phyloP scores from a whole-genome alignment of 2,888 invertebrate species.

The Polietes domitor region DNA sequence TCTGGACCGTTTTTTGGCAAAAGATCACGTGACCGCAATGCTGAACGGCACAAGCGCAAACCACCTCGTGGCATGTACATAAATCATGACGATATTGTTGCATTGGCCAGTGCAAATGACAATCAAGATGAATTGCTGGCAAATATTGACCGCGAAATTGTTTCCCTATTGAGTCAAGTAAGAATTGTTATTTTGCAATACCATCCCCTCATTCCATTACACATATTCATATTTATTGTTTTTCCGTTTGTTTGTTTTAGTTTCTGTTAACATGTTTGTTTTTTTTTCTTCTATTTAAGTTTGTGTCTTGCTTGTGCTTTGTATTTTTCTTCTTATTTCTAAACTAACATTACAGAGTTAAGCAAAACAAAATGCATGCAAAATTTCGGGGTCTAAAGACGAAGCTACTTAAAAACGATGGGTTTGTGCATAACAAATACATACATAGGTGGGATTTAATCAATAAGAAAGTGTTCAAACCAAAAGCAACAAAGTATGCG shows the following conservation, averaged over 20 bases:
- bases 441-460: too few relatives aligned
- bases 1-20: constrained; percentile 84
- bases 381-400: too few relatives aligned
- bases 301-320: neutral
- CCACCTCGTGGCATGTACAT: constrained; percentile 98
- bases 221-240: constrained; percentile 29
- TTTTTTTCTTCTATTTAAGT: constrained; percentile 37
- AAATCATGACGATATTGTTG: constrained; percentile 97
- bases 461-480: too few relatives aligned
- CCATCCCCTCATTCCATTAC: constrained; percentile 23
- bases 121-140: constrained; percentile 89
- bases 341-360: too few relatives aligned
- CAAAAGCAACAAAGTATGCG: too few relatives aligned
- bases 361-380: too few relatives aligned
- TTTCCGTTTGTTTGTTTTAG: constrained; percentile 40
- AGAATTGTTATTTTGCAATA: constrained; percentile 80
- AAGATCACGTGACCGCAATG: constrained; percentile 78
- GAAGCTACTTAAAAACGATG: too few relatives aligned
- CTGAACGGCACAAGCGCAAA: constrained; percentile 87
- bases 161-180: constrained; percentile 97
- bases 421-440: too few relatives aligned
- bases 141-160: constrained; percentile 96
- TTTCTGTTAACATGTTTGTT: constrained; percentile 32
- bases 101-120: constrained; percentile 85
- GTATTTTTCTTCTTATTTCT: neutral